Base-by-base conservation (phyloP, 2,113 vertebrate genomes). In the Prunella fulvescens region DNA sequence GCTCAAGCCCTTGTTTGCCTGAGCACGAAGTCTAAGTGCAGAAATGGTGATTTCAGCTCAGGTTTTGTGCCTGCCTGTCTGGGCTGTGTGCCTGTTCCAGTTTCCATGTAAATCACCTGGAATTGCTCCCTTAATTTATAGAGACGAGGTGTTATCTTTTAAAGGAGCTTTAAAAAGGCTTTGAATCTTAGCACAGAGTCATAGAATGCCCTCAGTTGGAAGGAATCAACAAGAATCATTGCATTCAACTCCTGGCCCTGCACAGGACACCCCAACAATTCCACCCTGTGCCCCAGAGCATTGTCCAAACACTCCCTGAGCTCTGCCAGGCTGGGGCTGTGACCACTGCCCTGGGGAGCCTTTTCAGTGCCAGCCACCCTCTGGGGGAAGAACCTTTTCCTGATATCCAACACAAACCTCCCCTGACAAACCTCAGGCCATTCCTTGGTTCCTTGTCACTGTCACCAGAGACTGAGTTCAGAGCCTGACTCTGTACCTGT, bases 371-470 rank as follows among this genome's bases (percentile, higher is more conserved):
- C 61, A 54, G 1, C 1, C 39, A 22, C 17, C 53, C 53, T 60
- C 53, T 47, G 69, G n/a, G 20, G 1, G 19, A 12, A 81, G 45
- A 67, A 29, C 4, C 5, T 67, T 66, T 35, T 26, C 13, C 53
- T 39, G 2, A 45, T 14, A n/a, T 11, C 70, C 61, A 12, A 5
- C 25, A 14, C 14, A 25, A 82, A 60, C 45, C n/a, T 35, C 3
- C 5, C 61, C 54, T 74, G 45, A 4, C 24, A 40, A 19, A 0
- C 24, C 35, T 47, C 54, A 35, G 25, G n/a, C n/a, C 56, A 14
- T 40, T 67, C 54, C 14, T 22, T 0, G 0, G 11, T 15, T n/a
- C n/a, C 8, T 25, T 76, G 29, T 22, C 54, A 3, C 29, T 54
- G 53, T 31, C n/a, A 61, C 25, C 47, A 69, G 29, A 17, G 16